A percentile compares a stretch with the other conserved stretches of the same genome.
These are phyloP conservation scores for Eidolon dupreanum DNA, from an alignment of 2,797 vertebrate species.

Conservation along the genomic window DNA sequence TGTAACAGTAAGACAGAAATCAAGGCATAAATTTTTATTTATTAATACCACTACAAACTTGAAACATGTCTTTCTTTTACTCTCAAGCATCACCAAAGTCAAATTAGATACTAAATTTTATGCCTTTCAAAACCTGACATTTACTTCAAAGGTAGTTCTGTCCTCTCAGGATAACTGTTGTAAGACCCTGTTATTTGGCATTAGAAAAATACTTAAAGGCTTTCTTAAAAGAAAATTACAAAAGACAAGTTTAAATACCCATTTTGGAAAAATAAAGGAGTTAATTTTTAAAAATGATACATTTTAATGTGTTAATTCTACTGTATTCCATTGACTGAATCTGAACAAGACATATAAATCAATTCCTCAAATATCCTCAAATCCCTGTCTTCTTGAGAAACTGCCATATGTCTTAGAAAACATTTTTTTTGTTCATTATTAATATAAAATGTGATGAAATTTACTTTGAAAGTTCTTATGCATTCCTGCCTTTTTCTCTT, in stretches of 20 bases:
- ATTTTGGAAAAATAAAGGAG: background rate
- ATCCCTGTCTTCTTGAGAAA: background rate
- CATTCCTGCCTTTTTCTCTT: constrained; percentile 15
- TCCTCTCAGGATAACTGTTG: background rate
- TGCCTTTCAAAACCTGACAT: background rate
- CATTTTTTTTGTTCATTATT: background rate
- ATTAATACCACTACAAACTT: constrained; percentile 3
- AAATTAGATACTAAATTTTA: constrained; percentile 39
- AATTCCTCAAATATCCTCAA: constrained; percentile 11
- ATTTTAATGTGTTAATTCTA: background rate
- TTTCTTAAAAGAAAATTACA: constrained; percentile 31
- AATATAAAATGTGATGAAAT: constrained; percentile 27
- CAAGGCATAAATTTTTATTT: background rate
- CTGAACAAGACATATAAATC: background rate
- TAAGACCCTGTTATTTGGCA: background rate
- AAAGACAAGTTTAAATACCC: background rate
- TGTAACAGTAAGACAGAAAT: background rate
- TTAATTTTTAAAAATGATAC: background rate
- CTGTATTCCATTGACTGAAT: background rate
- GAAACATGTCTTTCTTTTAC: constrained; percentile 45
- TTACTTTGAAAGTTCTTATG: constrained; percentile 41
- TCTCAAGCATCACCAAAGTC: background rate
- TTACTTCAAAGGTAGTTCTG: constrained; percentile 22
- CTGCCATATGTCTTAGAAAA: background rate
- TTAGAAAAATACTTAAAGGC: background rate